Base-by-base conservation (phyloP, 1,140 invertebrate species). In the Aradophagus sp. region DNA sequence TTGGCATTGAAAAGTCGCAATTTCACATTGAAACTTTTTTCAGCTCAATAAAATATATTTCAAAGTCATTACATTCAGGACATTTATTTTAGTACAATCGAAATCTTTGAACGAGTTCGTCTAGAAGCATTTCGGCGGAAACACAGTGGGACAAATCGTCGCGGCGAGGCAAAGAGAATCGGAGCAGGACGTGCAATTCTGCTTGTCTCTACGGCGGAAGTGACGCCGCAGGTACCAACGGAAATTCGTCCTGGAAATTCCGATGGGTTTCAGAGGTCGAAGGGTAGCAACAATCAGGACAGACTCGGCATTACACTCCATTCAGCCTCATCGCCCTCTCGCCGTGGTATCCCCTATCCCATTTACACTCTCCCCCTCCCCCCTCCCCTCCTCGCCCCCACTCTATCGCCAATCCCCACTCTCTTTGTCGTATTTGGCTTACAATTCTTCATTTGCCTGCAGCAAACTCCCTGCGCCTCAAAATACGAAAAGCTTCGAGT, bases 401-500 rank as follows among this genome's bases (percentile, higher is more conserved):
- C 52, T 69, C n/a, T n/a, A n/a, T n/a, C n/a, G n/a, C n/a, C n/a
- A n/a, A n/a, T n/a, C 75, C 11, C 32, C n/a, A 5, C 32, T n/a
- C 2, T 5, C 61, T 59, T 52, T 75, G 59, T 56, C 74, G 72
- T 76, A 79, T 82, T 85, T 79, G 76, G 76, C 81, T 81, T 79
- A 84, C 84, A 84, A 86, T 86, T 86, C 84, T 84, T 86, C 84
- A 85, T 86, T 84, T 85, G 82, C 80, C 78, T 83, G 76, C 80
- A 74, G 75, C 80, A 82, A 83, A 83, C 76, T 81, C 75, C 80
- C 74, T 65, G 62, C 65, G 68, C 58, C 39, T 47, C 61, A 53
- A 65, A 56, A 75, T 75, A 77, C 74, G 62, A 75, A 82, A 73
- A 63, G 76, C 68, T 80, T 71, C 66, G 69, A 81, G 76, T 71